Conservation (phyloP, 1,140 invertebrate species). For the Limonius californicus region DNA sequence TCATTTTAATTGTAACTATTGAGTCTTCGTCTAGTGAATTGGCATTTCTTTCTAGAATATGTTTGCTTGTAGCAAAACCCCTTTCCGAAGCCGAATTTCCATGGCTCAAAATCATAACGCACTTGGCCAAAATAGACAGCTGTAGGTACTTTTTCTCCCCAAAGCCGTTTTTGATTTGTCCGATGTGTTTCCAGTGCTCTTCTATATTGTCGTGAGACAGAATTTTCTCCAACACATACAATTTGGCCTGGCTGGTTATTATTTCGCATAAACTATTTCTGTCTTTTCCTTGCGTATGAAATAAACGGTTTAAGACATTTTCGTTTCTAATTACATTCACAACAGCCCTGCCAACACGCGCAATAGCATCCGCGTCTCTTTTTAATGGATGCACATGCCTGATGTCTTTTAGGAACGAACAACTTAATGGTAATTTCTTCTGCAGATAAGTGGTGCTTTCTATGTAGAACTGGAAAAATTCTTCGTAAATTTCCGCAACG, state of each 20-base stretch:
- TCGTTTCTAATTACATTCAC: neutral
- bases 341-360: neutral
- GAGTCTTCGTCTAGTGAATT: neutral
- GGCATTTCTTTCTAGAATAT: neutral
- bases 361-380: neutral
- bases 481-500: neutral
- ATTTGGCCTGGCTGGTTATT: neutral
- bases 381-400: neutral
- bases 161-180: neutral
- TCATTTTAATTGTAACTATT: neutral
- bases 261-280: neutral
- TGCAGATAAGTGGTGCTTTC: neutral
- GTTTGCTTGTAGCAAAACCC: neutral
- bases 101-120: neutral
- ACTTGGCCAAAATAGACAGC: neutral
- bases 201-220: neutral
- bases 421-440: neutral
- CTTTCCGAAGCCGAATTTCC: neutral
- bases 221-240: neutral
- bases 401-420: neutral
- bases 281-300: constrained; percentile 2
- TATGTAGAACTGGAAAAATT: neutral
- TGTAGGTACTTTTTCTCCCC: neutral
- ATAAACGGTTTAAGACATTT: neutral
- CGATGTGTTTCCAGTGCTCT: neutral